Evolutionary conservation across 1,140 invertebrate genomes (phyloP).

Genomic region (Papilio dardanus): DNA sequence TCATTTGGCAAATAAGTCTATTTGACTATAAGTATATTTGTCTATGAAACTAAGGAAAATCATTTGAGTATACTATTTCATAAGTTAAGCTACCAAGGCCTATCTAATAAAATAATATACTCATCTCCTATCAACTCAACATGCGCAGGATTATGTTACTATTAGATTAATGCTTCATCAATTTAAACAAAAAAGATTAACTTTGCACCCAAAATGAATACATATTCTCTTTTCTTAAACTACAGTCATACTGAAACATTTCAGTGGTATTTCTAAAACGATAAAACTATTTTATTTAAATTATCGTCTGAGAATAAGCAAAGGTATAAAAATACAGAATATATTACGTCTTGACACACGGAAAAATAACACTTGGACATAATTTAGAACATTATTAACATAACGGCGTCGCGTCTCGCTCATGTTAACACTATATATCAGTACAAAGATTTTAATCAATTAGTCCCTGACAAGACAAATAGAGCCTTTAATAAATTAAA

Average conservation of each 20-base stretch:
- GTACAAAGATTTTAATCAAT: constrained; percentile 30
- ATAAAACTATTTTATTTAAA: constrained; percentile 10
- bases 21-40: neutral
- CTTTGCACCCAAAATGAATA: no score
- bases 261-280: neutral
- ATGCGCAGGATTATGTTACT: no score
- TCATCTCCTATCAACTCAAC: no score
- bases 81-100: neutral
- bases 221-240: neutral
- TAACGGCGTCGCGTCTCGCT: constrained; percentile 8
- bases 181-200: no score
- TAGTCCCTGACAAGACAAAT: constrained; percentile 38
- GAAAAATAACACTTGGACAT: constrained; percentile 22
- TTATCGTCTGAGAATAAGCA: neutral
- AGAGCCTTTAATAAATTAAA: constrained; percentile 66
- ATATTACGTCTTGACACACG: neutral
- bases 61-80: neutral
- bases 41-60: neutral
- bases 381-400: constrained; percentile 18
- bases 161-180: no score
- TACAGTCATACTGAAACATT: neutral
- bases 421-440: constrained; percentile 20
- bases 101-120: no score
- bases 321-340: neutral
- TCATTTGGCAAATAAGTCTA: neutral